These are phyloP conservation scores for Trypoxylon attenuatum DNA, from an alignment of 2,888 invertebrate genomes.

Conservation along the genomic window DNA sequence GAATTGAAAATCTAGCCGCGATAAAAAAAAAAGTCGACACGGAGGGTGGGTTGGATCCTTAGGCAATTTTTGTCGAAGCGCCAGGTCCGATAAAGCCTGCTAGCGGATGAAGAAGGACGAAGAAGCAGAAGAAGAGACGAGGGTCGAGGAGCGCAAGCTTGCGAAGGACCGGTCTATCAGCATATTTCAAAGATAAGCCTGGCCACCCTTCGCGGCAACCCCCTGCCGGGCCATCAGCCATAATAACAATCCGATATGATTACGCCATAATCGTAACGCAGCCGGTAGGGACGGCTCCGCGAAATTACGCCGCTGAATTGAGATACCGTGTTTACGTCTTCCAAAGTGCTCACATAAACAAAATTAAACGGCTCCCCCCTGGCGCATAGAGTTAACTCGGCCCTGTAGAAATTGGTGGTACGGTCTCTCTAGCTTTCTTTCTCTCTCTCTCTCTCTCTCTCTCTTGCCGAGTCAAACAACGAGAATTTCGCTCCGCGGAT, in stretches of 20 bases:
- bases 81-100: conserved; percentile 61
- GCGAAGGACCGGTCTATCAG: conserved; percentile 70
- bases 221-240: conserved; percentile 71
- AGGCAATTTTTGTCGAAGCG: conserved; percentile 62
- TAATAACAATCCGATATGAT: conserved; percentile 75
- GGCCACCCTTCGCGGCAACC: conserved; percentile 57
- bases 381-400: conserved; percentile 18
- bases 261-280: conserved; percentile 73
- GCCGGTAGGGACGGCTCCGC: conserved; percentile 47
- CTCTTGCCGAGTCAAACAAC: too few species aligned
- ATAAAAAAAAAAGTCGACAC: conserved; percentile 40
- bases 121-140: conserved; percentile 15
- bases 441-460: too few species aligned
- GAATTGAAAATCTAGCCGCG: conserved; percentile 53
- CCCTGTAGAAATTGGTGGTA: conserved; percentile 10
- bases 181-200: conserved; percentile 75
- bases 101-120: conserved; percentile 21
- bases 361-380: conserved; percentile 68
- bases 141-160: conserved; percentile 16
- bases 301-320: conserved; percentile 73
- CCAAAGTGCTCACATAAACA: conserved; percentile 73
- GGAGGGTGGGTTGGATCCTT: conserved; percentile 49
- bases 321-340: conserved; percentile 74
- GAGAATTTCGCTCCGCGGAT: too few species aligned
- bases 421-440: neutral